Evolutionary conservation across 2,888 invertebrate species (phyloP).

Genomic region (Helicoverpa assulta): DNA sequence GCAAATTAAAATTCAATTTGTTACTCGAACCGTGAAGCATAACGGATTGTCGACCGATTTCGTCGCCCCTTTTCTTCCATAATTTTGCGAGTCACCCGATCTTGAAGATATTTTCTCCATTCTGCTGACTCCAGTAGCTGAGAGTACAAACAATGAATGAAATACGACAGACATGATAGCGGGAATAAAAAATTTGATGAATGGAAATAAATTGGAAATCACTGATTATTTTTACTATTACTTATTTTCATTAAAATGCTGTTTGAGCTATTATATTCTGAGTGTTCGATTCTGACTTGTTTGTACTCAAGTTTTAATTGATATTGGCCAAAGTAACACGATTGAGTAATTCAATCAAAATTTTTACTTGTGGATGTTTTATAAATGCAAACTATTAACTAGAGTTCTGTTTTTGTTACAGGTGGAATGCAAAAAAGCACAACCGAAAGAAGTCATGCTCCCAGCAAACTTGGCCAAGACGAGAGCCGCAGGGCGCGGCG

Average conservation of each 20-base stretch:
- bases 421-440: slow-evolving; percentile 99
- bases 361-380: no score
- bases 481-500: slow-evolving; percentile 98
- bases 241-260: slow-evolving; percentile 17
- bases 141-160: slow-evolving; percentile 62
- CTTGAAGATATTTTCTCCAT: slow-evolving; percentile 75
- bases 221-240: slow-evolving; percentile 34
- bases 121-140: slow-evolving; percentile 74
- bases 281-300: slow-evolving; percentile 3
- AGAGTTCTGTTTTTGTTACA: slow-evolving; percentile 84
- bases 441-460: slow-evolving; percentile 99
- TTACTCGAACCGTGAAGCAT: slow-evolving; percentile 86
- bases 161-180: slow-evolving; percentile 48
- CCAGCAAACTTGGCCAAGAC: slow-evolving; percentile 99
- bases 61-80: slow-evolving; percentile 85
- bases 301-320: background rate
- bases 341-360: no score
- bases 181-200: slow-evolving; percentile 56
- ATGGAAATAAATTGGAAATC: slow-evolving; percentile 26
- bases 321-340: background rate
- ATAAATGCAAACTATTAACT: no score
- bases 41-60: slow-evolving; percentile 87
- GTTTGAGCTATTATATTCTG: background rate
- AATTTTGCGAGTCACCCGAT: slow-evolving; percentile 83
- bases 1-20: slow-evolving; percentile 90